Percentiles rank a stretch among this genome's conserved stretches.
These are phyloP conservation scores for Ariolimax columbianus DNA, from an alignment of 2,888 invertebrate genomes.

Conservation along the genomic window DNA sequence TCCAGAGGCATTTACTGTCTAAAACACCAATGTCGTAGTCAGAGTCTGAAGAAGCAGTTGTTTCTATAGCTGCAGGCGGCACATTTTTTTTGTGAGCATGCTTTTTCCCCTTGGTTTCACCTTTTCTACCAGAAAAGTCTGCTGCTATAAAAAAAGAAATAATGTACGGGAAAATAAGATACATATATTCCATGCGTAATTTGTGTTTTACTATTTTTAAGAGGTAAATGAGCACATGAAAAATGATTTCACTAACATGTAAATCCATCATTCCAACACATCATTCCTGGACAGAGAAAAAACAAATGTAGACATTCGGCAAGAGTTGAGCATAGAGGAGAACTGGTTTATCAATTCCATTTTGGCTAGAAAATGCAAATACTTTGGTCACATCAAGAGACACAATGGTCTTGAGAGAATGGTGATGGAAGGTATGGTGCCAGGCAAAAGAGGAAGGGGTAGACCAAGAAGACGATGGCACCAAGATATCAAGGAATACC, in stretches of 20 bases:
- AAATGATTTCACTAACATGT: not conserved
- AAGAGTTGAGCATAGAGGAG: too few species aligned
- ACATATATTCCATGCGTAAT: not conserved
- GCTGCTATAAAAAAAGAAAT: not conserved
- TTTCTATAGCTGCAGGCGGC: not conserved
- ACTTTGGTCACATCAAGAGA: too few species aligned
- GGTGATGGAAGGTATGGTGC: too few species aligned
- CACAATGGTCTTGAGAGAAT: too few species aligned
- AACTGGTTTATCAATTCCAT: too few species aligned
- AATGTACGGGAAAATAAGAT: not conserved
- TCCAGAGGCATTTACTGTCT: not conserved
- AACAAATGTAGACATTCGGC: too few species aligned
- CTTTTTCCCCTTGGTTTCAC: not conserved
- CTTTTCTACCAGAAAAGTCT: not conserved
- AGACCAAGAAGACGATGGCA: too few species aligned
- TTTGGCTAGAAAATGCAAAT: too few species aligned
- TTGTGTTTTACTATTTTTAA: not conserved
- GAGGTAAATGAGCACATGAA: not conserved
- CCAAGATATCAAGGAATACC: too few species aligned
- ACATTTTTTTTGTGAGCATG: not conserved
- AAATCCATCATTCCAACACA: not conserved
- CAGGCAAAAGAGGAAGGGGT: too few species aligned
- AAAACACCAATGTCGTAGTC: slow-evolving; percentile 38
- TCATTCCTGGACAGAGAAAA: too few species aligned
- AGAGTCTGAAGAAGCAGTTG: not conserved